Base-by-base conservation (phyloP, 2,797 vertebrate species). In the Morus bassanus region DNA sequence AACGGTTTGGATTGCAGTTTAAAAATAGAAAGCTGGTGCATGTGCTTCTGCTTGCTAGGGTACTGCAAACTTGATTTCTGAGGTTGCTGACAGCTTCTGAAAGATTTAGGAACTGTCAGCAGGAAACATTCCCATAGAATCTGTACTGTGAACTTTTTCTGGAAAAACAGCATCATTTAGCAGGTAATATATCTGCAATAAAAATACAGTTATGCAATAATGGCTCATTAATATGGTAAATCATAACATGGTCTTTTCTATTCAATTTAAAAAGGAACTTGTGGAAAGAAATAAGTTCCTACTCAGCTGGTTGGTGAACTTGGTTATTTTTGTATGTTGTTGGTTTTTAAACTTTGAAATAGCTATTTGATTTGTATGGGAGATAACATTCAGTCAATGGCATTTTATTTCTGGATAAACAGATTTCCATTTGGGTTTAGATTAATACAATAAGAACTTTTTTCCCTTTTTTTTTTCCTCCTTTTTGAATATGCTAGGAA, bases 71-170 rank as follows among this genome's bases (percentile, higher is more conserved):
- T 97, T 98, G 97, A 98, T 98, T 98, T 98, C 96, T 97, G 97
- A 98, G 97, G 78, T 92, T 97, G 96, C 97, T 98, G 98, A 98
- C 98, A 98, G 97, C 91, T 98, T 98, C 95, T 98, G 97, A 98
- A 98, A 98, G 97, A 98, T 98, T 98, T 98, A 98, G 97, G 89
- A 97, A 97, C 97, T 96, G 96, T 95, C 94, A 98, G 97, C 95
- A 97, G 96, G 97, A 97, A 98, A 98, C 96, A 96, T 95, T 97
- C 92, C 73, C 93, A 96, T 95, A 96, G 95, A 98, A 96, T 97
- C 94, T 87, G 84, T 96, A 93, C 94, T 95, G 89, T 89, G 92
- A 96, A 96, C 84, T 95, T 96, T 95, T 95, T 63, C 89, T 92
- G 90, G 88, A 88, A 97, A 97, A 97, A 78, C 91, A 89, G 88